Evolutionary conservation across 1,140 invertebrate species (phyloP).

Genomic region (Cyclina sinensis): DNA sequence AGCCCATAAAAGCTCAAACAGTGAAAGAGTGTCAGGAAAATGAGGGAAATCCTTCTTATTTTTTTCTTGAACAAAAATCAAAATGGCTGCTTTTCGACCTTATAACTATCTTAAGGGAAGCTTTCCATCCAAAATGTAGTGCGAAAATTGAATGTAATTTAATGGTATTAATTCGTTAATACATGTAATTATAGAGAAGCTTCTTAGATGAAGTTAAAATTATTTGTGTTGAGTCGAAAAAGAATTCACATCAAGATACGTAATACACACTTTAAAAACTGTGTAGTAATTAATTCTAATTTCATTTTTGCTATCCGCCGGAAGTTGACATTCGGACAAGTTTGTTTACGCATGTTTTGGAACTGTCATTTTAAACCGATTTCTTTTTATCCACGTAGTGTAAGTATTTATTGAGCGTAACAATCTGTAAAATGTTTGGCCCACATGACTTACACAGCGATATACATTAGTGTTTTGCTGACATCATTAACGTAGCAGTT

Average conservation of each 20-base stretch:
- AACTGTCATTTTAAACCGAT: slow-evolving; percentile 48
- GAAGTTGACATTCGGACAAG: slow-evolving; percentile 69
- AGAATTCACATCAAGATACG: no score
- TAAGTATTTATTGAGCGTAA: not conserved
- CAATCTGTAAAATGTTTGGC: no score
- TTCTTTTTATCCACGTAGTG: not conserved
- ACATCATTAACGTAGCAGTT: no score
- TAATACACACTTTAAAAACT: not conserved
- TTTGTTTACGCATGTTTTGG: slow-evolving; percentile 76
- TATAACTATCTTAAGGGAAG: slow-evolving; percentile 15
- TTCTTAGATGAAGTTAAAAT: no score
- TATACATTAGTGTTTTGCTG: no score
- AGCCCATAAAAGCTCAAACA: slow-evolving; percentile 70
- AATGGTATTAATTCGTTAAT: no score
- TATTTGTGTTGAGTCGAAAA: no score
- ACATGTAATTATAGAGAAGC: no score
- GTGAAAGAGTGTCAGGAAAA: slow-evolving; percentile 58
- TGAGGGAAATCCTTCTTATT: slow-evolving; percentile 70
- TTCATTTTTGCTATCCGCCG: slow-evolving; percentile 39
- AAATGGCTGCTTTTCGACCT: slow-evolving; percentile 70
- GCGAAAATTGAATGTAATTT: no score
- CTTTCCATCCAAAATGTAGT: not conserved
- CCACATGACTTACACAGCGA: no score
- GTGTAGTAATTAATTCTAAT: slow-evolving; percentile 59
- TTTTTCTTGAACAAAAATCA: slow-evolving; percentile 71